Percentiles rank a stretch among this genome's conserved stretches.
Evolutionary conservation across 2,888 invertebrate species (phyloP).

Genomic region (Atrina japonica): DNA sequence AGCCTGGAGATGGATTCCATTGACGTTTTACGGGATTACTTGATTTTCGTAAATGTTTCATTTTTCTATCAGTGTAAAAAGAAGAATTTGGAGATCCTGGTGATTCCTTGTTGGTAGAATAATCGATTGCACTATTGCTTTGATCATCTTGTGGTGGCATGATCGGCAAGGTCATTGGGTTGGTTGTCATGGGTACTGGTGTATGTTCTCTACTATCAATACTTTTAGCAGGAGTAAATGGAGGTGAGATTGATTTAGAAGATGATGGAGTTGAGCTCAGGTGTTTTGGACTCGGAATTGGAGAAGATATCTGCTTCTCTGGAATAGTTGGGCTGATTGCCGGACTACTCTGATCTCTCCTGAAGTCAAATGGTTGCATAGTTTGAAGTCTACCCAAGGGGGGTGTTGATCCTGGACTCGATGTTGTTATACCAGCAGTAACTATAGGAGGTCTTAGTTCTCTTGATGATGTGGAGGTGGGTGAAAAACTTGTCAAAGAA

Average conservation of each 20-base stretch:
- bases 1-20: slow-evolving; percentile 79
- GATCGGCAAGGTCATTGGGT: slow-evolving; percentile 58
- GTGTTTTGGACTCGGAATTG: slow-evolving; percentile 70
- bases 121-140: slow-evolving; percentile 66
- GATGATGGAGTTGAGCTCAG: slow-evolving; percentile 65
- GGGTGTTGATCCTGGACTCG: slow-evolving; percentile 85
- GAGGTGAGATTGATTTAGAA: slow-evolving; percentile 63
- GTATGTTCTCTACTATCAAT: slow-evolving; percentile 45
- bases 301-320: slow-evolving; percentile 56
- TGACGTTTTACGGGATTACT: slow-evolving; percentile 81
- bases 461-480: slow-evolving; percentile 53
- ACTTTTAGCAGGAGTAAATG: slow-evolving; percentile 58
- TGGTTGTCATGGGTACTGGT: slow-evolving; percentile 42
- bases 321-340: slow-evolving; percentile 56
- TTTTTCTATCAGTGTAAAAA: slow-evolving; percentile 70
- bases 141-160: slow-evolving; percentile 57
- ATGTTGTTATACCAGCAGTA: slow-evolving; percentile 55
- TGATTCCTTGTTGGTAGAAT: slow-evolving; percentile 59
- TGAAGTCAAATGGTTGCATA: slow-evolving; percentile 97
- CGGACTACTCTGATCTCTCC: slow-evolving; percentile 80
- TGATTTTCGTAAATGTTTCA: slow-evolving; percentile 80
- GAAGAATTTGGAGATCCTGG: slow-evolving; percentile 46
- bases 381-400: slow-evolving; percentile 94
- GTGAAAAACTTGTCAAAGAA: slow-evolving; percentile 62
- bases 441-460: slow-evolving; percentile 66